Evolutionary conservation across 2,113 vertebrate species (phyloP), one percentile per base, ranked within the genome.

Genomic region (Apistogramma diplotaenia): DNA sequence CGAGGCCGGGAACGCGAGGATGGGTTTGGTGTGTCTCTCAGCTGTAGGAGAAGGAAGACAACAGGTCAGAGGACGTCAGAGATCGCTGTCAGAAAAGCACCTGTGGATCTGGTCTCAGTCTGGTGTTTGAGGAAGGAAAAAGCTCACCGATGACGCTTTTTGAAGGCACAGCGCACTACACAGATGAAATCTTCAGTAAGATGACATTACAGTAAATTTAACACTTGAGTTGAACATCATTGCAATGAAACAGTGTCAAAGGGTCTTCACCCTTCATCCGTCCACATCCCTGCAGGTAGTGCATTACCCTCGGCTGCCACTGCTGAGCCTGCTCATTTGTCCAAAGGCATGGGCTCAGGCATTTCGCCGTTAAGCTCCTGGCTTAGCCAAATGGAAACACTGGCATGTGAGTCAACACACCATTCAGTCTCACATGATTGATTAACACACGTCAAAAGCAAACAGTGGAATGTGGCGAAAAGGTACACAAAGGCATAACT

Each of bases 301-400:
- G 46, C 65, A 51, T 86, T 74, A 79, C 78, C 81, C 74, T 56
- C 5, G 46, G 67, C 82, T 82, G 87, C 85, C 92, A 74, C 81
- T 91, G 91, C 85, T 93, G 89, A 92, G 88, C 88, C 84, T 72
- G 89, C 86, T 93, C 90, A 91, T 91, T 93, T 85, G 87, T 87
- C 91, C 89, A 88, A 75, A 87, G 86, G 74, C 89, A 77, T 87
- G 82, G 85, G 84, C 88, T 87, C 88, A 89, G 90, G 86, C 92
- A 88, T 91, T 91, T 91, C 87, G 81, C 71, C 74, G 79, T 78
- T 93, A 93, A 93, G 88, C 92, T 89, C 87, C 86, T 37, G 89
- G 91, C 90, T 93, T 94, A 93, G 75, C 89, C 90, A 91, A 94
- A 94, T 93, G 91, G 91, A 94, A 94, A 93, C 93, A 94, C 89